phyloP scores from a whole-genome alignment of 92 coral and sea anemone genomes.

The Parazoanthus darwini region DNA sequence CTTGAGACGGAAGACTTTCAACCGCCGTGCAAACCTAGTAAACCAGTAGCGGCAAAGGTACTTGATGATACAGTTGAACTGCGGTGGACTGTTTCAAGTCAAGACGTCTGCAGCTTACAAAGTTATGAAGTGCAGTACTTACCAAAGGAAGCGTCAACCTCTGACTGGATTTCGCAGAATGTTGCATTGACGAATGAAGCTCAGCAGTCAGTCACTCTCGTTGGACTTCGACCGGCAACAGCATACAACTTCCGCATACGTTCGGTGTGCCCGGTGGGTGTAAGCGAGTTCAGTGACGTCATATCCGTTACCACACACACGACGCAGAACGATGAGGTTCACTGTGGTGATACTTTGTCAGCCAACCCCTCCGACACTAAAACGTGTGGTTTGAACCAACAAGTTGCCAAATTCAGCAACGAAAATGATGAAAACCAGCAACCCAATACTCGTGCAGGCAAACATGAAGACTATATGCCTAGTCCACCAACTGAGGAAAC shows the following conservation, averaged over 20 bases:
- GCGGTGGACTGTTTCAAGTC: background rate
- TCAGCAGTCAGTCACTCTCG: constrained; percentile 9
- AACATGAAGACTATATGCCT: background rate
- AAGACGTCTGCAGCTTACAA: background rate
- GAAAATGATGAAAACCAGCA: background rate
- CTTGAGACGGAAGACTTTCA: constrained; percentile 4
- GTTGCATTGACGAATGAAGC: background rate
- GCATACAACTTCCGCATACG: background rate
- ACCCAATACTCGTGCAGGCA: background rate
- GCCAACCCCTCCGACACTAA: background rate
- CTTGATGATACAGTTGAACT: background rate
- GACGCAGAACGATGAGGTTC: background rate
- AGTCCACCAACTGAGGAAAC: background rate
- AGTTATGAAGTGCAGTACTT: constrained; percentile 27
- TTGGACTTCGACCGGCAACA: constrained; percentile 29
- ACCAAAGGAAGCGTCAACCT: background rate
- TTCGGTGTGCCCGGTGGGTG: background rate
- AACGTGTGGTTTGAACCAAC: background rate
- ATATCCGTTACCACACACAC: background rate
- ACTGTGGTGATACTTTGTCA: background rate
- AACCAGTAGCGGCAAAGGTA: background rate
- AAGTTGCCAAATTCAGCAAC: background rate
- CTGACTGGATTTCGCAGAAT: background rate
- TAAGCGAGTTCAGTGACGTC: background rate
- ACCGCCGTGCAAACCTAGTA: background rate